phyloP scores from a whole-genome alignment of 2,113 vertebrate genomes.

The Rana temporaria region DNA sequence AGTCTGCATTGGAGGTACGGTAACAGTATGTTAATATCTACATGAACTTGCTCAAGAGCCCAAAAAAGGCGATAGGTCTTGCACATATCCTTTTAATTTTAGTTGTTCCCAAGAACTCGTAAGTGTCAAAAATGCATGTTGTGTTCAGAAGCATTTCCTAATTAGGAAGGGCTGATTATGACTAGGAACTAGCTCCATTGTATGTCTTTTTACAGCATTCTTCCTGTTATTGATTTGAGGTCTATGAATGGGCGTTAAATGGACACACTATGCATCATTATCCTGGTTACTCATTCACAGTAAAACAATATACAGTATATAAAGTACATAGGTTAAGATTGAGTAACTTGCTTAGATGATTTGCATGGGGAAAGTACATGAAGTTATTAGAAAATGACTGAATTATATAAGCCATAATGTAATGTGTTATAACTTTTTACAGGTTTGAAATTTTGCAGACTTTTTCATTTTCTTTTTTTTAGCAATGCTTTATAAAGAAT shows the following conservation, averaged over 20 bases:
- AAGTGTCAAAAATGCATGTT: neutral
- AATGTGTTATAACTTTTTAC: too few species aligned
- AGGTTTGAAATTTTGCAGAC: neutral
- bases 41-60: too few species aligned
- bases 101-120: too few species aligned
- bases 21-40: too few species aligned
- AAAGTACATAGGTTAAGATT: too few species aligned
- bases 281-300: constrained; percentile 5
- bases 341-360: too few species aligned
- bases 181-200: neutral
- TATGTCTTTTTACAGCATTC: neutral
- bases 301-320: neutral
- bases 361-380: too few species aligned
- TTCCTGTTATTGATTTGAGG: constrained; percentile 15
- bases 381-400: too few species aligned
- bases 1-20: too few species aligned
- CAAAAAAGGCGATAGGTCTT: too few species aligned
- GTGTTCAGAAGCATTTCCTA: neutral
- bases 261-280: neutral
- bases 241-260: neutral
- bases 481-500: neutral
- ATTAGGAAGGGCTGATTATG: neutral
- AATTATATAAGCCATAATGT: too few species aligned
- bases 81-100: too few species aligned
- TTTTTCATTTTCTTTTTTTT: neutral